Evolutionary conservation across 2,113 vertebrate genomes (phyloP).

Genomic region (Aleadryas rufinucha): DNA sequence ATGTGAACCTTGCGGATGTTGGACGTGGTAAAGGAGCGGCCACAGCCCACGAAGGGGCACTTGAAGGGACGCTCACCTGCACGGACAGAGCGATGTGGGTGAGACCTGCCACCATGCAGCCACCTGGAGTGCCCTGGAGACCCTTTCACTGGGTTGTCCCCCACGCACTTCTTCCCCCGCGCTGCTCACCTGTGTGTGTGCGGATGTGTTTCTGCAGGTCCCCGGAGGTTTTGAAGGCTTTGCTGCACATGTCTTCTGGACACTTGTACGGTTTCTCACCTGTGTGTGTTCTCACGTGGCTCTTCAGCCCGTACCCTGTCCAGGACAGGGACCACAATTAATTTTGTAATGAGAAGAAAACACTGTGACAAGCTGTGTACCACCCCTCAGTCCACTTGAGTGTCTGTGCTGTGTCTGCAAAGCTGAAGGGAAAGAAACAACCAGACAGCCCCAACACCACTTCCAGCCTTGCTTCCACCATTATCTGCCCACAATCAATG

Average conservation of each 20-base stretch:
- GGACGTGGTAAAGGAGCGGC: conserved; percentile 83
- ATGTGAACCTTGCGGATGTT: conserved; percentile 85
- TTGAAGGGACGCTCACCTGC: conserved; percentile 82
- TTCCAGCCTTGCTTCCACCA: neutral
- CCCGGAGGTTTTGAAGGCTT: conserved; percentile 85
- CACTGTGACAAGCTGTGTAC: neutral
- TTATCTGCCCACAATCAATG: neutral
- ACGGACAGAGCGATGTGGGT: neutral
- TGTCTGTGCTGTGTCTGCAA: neutral
- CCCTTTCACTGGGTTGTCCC: neutral
- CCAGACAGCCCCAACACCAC: neutral
- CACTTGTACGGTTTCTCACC: conserved; percentile 85
- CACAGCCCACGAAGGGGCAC: conserved; percentile 82
- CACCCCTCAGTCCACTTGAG: neutral
- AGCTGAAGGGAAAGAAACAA: neutral
- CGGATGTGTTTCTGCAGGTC: conserved; percentile 85
- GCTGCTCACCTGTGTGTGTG: conserved; percentile 78
- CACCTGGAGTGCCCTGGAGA: neutral
- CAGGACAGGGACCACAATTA: neutral
- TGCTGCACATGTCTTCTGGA: conserved; percentile 80
- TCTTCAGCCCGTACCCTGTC: conserved; percentile 80
- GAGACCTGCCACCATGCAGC: neutral
- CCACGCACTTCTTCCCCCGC: neutral
- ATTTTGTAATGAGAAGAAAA: neutral
- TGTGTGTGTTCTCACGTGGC: conserved; percentile 79